Evolutionary conservation across 1,140 invertebrate genomes (phyloP).

Genomic region (Hydropsyche tenuis): DNA sequence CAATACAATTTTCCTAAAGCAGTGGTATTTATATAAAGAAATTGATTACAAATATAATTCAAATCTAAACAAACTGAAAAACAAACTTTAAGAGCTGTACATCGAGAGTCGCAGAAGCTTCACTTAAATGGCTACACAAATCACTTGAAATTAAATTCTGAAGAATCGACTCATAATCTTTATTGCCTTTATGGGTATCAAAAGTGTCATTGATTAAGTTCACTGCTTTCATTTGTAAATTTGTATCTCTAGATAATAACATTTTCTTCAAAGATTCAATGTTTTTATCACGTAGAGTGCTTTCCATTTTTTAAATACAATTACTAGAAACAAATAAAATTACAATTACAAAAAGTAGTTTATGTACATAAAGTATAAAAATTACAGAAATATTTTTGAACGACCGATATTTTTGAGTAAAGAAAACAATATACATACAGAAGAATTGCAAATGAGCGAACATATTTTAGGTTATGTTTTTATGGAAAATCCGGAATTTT

Average conservation of each 20-base stretch:
- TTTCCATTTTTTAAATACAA: no score
- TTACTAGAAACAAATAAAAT: no score
- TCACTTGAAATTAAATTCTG: conserved; percentile 39
- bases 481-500: no score
- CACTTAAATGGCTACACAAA: conserved; percentile 44
- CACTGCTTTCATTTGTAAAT: conserved; percentile 40
- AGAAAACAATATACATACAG: no score
- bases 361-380: no score
- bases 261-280: conserved; percentile 46
- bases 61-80: neutral
- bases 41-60: neutral
- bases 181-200: neutral
- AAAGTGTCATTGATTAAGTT: conserved; percentile 34
- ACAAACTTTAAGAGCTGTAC: conserved; percentile 41
- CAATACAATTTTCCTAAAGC: conserved; percentile 42
- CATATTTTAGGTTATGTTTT: no score
- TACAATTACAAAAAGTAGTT: no score
- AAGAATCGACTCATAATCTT: neutral
- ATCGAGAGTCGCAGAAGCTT: conserved; percentile 43
- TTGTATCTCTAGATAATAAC: conserved; percentile 43
- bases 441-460: no score
- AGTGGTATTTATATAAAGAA: neutral
- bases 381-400: no score
- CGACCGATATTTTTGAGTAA: no score
- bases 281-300: neutral